Conservation (phyloP, 2,113 vertebrate species). For the Callionymus lyra region DNA sequence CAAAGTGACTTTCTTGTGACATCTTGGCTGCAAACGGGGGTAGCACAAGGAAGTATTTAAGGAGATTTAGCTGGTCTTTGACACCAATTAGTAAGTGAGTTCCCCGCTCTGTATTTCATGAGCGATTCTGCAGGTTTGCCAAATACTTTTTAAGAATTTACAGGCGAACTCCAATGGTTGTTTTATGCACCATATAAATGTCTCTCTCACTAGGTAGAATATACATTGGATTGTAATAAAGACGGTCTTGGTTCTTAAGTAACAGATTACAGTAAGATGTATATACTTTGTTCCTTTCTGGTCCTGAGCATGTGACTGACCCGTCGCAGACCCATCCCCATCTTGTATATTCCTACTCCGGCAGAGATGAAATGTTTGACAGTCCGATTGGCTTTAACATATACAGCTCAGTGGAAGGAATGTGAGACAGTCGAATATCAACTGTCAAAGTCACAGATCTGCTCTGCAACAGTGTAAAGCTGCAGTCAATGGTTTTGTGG, state of each 20-base stretch:
- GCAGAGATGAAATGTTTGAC: conserved; percentile 57
- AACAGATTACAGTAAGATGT: conserved; percentile 8
- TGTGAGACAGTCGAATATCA: conserved; percentile 16
- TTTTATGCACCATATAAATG: too few relatives aligned
- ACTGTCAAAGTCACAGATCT: conserved; percentile 6
- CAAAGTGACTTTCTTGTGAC: conserved; percentile 5
- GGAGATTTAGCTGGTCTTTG: too few relatives aligned
- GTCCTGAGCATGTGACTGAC: conserved; percentile 5
- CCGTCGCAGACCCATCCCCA: conserved; percentile 9
- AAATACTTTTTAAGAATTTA: conserved; percentile 10
- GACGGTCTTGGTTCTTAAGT: conserved; percentile 10
- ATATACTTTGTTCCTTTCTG: background rate
- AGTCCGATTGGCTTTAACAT: conserved; percentile 42
- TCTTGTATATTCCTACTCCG: conserved; percentile 31
- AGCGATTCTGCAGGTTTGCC: too few relatives aligned
- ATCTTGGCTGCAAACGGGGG: conserved; percentile 5
- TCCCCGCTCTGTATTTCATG: conserved; percentile 14
- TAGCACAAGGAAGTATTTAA: conserved; percentile 8
- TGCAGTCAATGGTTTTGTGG: too few relatives aligned
- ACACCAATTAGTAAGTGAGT: conserved; percentile 30
- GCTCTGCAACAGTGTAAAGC: conserved; percentile 8
- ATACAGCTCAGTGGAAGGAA: conserved; percentile 54
- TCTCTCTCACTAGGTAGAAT: background rate
- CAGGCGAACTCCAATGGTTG: too few relatives aligned
- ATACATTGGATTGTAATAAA: conserved; percentile 4